phyloP scores from a whole-genome alignment of 2,888 invertebrate species.

The Horisme vitalbata region DNA sequence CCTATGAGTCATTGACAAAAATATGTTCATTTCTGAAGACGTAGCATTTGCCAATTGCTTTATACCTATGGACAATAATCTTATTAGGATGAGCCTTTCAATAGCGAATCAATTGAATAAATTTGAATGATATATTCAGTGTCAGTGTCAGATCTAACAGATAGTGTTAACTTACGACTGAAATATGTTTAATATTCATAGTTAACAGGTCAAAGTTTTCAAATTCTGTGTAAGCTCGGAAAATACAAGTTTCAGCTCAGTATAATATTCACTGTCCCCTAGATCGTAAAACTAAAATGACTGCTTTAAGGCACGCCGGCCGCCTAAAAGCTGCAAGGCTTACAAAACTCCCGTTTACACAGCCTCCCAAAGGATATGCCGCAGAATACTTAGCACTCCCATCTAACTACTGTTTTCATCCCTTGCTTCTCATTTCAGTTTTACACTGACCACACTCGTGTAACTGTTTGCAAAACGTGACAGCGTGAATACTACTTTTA shows the following conservation, averaged over 20 bases:
- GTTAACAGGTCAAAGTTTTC: slow-evolving; percentile 4
- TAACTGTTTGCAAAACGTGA: too few species aligned
- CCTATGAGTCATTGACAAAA: too few species aligned
- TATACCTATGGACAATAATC: too few species aligned
- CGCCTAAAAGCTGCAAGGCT: slow-evolving; percentile 26
- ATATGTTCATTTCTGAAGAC: too few species aligned
- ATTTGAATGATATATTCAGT: too few species aligned
- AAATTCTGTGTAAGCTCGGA: slow-evolving; percentile 6
- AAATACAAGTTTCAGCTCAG: slow-evolving; percentile 3
- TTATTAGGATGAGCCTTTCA: too few species aligned
- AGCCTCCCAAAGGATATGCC: slow-evolving; percentile 26
- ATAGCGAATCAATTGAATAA: too few species aligned
- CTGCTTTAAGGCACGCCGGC: slow-evolving; percentile 22
- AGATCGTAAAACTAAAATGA: slow-evolving; percentile 24
- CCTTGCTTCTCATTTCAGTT: slow-evolving; percentile 3
- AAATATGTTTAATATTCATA: too few species aligned
- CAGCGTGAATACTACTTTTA: too few species aligned
- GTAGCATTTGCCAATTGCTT: too few species aligned
- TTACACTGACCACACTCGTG: slow-evolving; percentile 14
- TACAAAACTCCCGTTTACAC: slow-evolving; percentile 29
- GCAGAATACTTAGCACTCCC: slow-evolving; percentile 1
- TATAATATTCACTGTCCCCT: slow-evolving; percentile 19
- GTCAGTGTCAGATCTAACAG: too few species aligned
- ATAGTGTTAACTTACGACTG: too few species aligned
- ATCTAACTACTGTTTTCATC: slow-evolving; percentile 2